Conservation (phyloP, 2,797 vertebrate genomes). For the Rhabdomys pumilio region DNA sequence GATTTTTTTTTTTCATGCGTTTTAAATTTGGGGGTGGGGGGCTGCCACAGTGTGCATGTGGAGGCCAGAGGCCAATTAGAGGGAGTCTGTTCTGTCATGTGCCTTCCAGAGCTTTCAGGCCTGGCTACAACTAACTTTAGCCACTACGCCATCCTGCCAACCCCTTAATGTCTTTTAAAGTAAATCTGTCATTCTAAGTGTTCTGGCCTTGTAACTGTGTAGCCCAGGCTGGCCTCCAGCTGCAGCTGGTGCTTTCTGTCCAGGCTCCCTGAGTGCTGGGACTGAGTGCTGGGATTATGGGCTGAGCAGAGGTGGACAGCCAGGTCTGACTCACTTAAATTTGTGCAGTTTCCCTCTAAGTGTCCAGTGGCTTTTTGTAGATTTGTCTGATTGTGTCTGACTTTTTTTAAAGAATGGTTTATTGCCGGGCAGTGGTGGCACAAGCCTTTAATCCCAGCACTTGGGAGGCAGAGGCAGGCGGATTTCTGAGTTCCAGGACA, state of each 20-base stretch:
- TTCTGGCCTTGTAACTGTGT: neutral
- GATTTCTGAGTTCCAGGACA: too few relatives aligned
- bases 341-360: neutral
- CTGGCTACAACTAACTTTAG: neutral
- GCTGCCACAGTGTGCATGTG: neutral
- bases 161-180: neutral
- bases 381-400: neutral
- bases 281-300: neutral
- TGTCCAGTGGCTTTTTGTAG: neutral
- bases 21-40: neutral
- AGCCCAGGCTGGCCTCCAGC: neutral
- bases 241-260: neutral
- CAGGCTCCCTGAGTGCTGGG: neutral
- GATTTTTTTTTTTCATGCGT: neutral
- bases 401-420: neutral
- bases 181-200: neutral
- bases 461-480: too few relatives aligned
- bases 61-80: too few relatives aligned
- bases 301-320: neutral
- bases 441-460: too few relatives aligned
- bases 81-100: neutral
- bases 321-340: too few relatives aligned
- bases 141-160: neutral
- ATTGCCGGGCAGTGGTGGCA: neutral
- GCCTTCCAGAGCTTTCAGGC: neutral